Percentiles rank a stretch among this genome's conserved stretches.
phyloP scores from a whole-genome alignment of 2,888 invertebrate genomes.

The Chymomyza fuscimana region DNA sequence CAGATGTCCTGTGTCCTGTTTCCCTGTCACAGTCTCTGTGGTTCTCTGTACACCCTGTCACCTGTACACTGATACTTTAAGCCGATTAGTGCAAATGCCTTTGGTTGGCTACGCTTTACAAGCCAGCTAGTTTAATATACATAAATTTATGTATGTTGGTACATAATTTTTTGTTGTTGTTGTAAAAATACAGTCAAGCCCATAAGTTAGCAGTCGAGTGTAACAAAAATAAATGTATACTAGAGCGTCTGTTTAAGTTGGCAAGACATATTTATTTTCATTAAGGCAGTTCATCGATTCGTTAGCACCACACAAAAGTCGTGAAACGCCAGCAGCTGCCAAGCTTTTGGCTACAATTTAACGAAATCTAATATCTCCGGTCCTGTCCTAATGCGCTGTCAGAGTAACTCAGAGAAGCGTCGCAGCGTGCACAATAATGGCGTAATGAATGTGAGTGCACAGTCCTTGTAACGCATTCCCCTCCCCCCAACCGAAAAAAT shows the following conservation, averaged over 20 bases:
- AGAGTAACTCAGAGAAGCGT: conserved; percentile 11
- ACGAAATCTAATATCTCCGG: conserved; percentile 62
- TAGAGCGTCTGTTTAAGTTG: not conserved
- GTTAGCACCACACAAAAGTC: not conserved
- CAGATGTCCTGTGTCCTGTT: not conserved
- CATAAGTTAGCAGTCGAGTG: not conserved
- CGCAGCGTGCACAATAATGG: conserved; percentile 58
- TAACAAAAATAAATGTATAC: not conserved
- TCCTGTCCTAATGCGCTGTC: conserved; percentile 5
- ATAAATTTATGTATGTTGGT: not conserved
- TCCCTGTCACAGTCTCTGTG: not conserved
- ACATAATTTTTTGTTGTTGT: not conserved
- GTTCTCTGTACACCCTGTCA: conserved; percentile 48
- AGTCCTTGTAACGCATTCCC: not conserved
- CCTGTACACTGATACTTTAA: conserved; percentile 71
- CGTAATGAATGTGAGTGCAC: conserved; percentile 62
- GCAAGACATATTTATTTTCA: not conserved
- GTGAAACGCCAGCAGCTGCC: conserved; percentile 37
- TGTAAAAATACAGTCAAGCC: not conserved
- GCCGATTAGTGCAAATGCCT: conserved; percentile 72
- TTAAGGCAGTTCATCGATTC: not conserved
- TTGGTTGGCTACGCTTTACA: conserved; percentile 38
- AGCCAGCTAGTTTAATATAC: conserved; percentile 1
- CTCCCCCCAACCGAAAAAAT: conserved; percentile 42
- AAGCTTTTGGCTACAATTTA: conserved; percentile 41